Base-by-base conservation (phyloP, 92 coral and sea anemone genomes). In the Porites divaricata region DNA sequence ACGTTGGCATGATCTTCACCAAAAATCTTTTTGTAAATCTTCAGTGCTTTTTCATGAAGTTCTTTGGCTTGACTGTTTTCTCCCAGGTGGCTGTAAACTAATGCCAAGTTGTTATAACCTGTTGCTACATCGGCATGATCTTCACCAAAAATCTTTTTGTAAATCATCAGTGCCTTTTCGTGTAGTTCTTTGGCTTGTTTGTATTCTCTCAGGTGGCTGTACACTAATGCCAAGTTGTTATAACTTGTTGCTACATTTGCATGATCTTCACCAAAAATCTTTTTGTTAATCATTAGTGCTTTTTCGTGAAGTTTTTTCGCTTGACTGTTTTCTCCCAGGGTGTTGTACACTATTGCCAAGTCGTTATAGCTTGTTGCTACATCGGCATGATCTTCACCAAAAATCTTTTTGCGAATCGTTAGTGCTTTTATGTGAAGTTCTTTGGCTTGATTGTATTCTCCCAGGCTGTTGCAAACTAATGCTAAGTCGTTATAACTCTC, bases 241-340 rank as follows among this genome's bases (percentile, higher is more conserved):
- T 6, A 67, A 22, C 72, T 67, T 23, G 15, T 22, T 22, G 72
- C 28, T 2, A 67, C 41, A 45, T 22, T 1, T 9, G 72, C 28
- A 22, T 67, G 72, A 2, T 67, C 72, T 67, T 67, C 72, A 23
- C 72, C 72, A n/a, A 23, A 16, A 22, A 67, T 20, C 41, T 67
- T 67, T 67, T 22, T 67, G 45, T 45, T 20, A 9, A 67, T 23
- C 50, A 16, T 45, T 15, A 67, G 41, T 20, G 72, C 41, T 20
- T 11, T 67, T 19, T 67, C 41, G 17, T 67, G 16, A 35, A 23
- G 49, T 16, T 67, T 15, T 35, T 67, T 20, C 16, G 72, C 72
- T 67, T 67, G 19, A 20, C 26, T 35, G 50, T 22, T 8, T 7
- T 67, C 16, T 22, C 49, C 45, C 2, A 67, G 22, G 45, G 2